Conservation (phyloP, 2,113 vertebrate genomes). For the Hyperoodon ampullatus region DNA sequence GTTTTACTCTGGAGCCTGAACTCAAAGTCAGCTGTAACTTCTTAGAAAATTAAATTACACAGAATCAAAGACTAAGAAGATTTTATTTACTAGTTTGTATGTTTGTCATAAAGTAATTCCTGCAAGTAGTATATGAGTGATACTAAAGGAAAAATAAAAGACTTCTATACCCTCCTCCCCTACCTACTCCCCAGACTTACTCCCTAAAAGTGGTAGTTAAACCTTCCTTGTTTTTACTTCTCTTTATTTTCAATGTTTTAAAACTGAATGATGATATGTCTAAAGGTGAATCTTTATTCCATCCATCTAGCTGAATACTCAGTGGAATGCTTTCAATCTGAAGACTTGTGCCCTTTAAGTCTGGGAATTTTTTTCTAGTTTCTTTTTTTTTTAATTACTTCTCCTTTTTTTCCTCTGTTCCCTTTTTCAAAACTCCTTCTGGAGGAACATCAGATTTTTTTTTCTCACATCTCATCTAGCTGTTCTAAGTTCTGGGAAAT, state of each 20-base stretch:
- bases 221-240: background rate
- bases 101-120: background rate
- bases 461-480: background rate
- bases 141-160: constrained; percentile 20
- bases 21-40: background rate
- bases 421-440: background rate
- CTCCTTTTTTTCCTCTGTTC: background rate
- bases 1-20: background rate
- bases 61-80: background rate
- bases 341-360: background rate
- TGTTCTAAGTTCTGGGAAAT: background rate
- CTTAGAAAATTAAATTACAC: background rate
- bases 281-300: background rate
- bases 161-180: background rate
- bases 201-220: background rate
- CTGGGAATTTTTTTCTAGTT: background rate
- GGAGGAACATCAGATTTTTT: background rate
- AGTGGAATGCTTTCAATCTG: background rate
- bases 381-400: background rate
- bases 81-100: background rate
- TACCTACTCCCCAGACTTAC: background rate
- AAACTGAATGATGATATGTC: background rate
- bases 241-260: background rate
- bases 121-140: background rate
- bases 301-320: background rate